Base-by-base conservation (phyloP, 2,113 vertebrate genomes). In the Cinclus cinclus region DNA sequence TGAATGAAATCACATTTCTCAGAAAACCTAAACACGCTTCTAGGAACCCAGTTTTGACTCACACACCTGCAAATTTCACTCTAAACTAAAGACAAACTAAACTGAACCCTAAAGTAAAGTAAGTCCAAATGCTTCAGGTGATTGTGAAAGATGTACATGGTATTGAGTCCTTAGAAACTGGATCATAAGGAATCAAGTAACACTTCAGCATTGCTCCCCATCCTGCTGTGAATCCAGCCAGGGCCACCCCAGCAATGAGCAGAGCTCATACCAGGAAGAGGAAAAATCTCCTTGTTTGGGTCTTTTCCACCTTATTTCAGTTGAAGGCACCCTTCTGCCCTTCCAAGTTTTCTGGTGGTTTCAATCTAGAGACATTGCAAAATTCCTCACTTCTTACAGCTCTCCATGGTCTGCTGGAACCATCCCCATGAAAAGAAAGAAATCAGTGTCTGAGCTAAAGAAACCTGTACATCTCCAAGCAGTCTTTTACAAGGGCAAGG, bases 1-100 rank as follows among this genome's bases (percentile, higher is more conserved):
- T 76, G 70, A 91, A 87, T 76, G 62, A 94, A 46, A 69, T 91
- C 41, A 65, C 49, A 3, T 15, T 96, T 95, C 94, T 95, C 90
- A 90, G 94, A 93, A 95, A 60, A 33, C 19, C 49, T 79, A 60
- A 68, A 58, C 35, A 31, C 13, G 68, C n/a, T 22, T 77, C 25
- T 50, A 86, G 25, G 23, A 37, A 30, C 33, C 13, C 25, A 10
- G 79, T 52, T 91, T 94, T 95, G 79, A 94, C 92, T 95, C 75
- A 86, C 62, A 83, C 42, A 27, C 50, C 35, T 70, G 47, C 53
- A 76, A 58, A 93, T 46, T 94, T 82, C 16, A 18, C 19, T 46
- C 31, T 25, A 35, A 59, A 65, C 13, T 21, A 28, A 68, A 76
- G 37, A 33, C 33, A 37, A 44, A 27, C 37, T 23, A 56, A 94